A percentile compares a stretch with the other conserved stretches of the same genome.
Conservation (phyloP, 2,113 vertebrate species). For the Catharus fuscescens region DNA sequence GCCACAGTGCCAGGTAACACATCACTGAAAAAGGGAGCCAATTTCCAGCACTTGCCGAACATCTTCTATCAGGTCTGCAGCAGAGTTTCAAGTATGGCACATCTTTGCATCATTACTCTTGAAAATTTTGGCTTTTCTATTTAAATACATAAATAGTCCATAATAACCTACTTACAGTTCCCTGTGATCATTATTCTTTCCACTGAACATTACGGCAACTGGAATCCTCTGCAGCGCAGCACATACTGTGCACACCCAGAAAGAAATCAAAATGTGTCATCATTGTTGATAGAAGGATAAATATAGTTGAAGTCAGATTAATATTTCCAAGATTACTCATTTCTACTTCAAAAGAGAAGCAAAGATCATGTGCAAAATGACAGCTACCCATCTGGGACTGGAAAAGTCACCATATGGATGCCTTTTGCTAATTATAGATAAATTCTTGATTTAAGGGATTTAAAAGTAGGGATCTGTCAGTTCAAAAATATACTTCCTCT, state of each 20-base stretch:
- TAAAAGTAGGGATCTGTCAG: constrained; percentile 7
- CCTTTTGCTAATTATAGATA: constrained; percentile 77
- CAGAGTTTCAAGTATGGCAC: background rate
- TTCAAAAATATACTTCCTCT: constrained; percentile 52
- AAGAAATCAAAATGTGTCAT: constrained; percentile 59
- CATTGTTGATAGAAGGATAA: constrained; percentile 67
- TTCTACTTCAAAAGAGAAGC: constrained; percentile 75
- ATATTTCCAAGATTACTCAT: constrained; percentile 81
- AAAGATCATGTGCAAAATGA: constrained; percentile 79
- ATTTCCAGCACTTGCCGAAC: background rate
- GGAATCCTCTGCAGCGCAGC: constrained; percentile 29
- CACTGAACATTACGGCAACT: constrained; percentile 24
- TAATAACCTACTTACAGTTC: constrained; percentile 13
- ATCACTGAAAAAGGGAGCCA: background rate
- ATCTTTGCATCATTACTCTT: background rate
- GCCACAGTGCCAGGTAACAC: background rate
- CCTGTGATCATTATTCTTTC: constrained; percentile 16
- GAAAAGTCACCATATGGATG: constrained; percentile 78
- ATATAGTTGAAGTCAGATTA: constrained; percentile 77
- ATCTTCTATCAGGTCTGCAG: background rate
- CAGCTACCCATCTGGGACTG: constrained; percentile 78
- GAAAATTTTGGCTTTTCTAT: background rate
- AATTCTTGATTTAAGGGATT: constrained; percentile 58
- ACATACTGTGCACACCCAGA: background rate
- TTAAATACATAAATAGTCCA: background rate